phyloP scores from a whole-genome alignment of 2,113 vertebrate genomes.

The Nothocercus nigrocapillus region DNA sequence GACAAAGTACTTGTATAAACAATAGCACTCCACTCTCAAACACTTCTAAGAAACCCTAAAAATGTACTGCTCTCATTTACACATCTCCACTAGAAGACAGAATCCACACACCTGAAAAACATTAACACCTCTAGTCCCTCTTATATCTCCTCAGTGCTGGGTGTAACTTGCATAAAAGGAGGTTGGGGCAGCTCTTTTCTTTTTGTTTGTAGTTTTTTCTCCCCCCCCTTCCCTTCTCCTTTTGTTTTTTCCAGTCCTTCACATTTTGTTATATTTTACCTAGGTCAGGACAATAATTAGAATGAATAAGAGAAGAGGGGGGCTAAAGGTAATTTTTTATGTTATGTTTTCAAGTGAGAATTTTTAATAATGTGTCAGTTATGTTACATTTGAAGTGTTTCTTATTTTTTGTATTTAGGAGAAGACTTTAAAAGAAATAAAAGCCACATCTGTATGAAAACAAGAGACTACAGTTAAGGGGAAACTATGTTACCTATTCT shows the following conservation, averaged over 20 bases:
- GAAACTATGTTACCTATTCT: accelerated
- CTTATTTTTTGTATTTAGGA: accelerated
- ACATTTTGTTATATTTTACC: no score
- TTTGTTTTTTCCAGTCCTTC: no score
- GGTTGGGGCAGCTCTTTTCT: not conserved
- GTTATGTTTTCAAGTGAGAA: accelerated
- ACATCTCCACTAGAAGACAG: accelerated
- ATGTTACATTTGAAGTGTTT: accelerated
- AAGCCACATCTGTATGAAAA: not conserved
- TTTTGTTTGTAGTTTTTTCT: no score
- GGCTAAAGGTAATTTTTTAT: accelerated
- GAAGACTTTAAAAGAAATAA: not conserved
- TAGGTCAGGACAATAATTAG: accelerated
- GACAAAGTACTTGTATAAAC: accelerated
- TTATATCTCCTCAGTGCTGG: not conserved
- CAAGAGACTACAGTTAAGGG: not conserved
- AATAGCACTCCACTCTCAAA: accelerated
- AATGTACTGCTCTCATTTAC: accelerated
- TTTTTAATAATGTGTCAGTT: accelerated
- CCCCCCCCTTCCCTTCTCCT: no score
- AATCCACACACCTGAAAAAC: not conserved
- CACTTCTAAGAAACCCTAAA: accelerated
- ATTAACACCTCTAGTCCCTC: not conserved
- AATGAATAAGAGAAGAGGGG: accelerated
- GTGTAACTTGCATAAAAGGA: not conserved